phyloP scores from a whole-genome alignment of 2,113 vertebrate species.

The Nansenia antarctica region DNA sequence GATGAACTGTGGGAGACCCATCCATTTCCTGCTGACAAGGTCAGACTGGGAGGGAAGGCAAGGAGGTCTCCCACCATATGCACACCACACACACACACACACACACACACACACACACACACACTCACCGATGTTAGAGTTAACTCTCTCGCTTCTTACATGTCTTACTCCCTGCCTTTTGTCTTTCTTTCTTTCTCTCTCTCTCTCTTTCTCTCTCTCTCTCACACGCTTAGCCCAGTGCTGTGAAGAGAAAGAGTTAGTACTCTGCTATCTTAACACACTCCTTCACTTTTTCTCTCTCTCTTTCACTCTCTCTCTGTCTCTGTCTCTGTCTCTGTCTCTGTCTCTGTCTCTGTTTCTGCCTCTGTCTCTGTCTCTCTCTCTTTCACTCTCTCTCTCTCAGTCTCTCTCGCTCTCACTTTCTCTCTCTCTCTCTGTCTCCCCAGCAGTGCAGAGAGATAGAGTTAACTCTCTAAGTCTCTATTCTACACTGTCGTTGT shows the following conservation, averaged over 20 bases:
- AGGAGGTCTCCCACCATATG: conserved; percentile 73
- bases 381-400: too few relatives aligned
- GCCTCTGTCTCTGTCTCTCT: too few relatives aligned
- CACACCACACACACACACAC: conserved; percentile 40
- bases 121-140: neutral
- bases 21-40: conserved; percentile 83
- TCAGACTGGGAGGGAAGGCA: conserved; percentile 75
- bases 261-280: neutral
- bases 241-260: neutral
- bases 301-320: neutral
- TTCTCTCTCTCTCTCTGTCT: neutral
- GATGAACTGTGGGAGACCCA: conserved; percentile 83
- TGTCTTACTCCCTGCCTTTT: conserved; percentile 29
- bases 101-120: neutral
- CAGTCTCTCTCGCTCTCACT: too few relatives aligned
- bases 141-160: neutral
- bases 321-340: neutral
- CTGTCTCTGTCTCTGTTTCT: too few relatives aligned
- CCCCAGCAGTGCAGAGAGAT: too few relatives aligned
- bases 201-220: neutral
- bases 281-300: neutral
- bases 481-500: too few relatives aligned
- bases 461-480: too few relatives aligned
- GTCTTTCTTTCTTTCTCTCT: conserved; percentile 9
- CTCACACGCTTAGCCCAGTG: neutral